phyloP scores from a whole-genome alignment of 2,113 vertebrate species.

The Leucoraja erinaceus region DNA sequence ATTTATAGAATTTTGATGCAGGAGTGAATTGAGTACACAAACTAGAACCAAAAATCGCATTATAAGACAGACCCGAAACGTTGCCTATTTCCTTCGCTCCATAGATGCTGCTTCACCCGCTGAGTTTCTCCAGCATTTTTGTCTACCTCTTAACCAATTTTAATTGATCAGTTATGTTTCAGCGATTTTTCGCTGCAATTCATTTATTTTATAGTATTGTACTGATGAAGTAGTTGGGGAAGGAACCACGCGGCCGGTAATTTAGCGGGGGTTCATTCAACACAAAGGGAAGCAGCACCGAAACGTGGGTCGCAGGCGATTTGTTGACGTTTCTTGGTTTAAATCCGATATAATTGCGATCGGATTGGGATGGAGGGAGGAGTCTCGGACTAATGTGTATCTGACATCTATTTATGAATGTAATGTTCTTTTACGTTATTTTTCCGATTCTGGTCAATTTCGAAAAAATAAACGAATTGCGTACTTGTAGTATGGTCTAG shows the following conservation, averaged over 20 bases:
- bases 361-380: too few relatives aligned
- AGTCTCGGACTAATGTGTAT: background rate
- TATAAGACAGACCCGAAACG: background rate
- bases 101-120: too few relatives aligned
- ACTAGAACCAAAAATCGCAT: background rate
- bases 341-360: background rate
- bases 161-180: background rate
- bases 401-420: background rate
- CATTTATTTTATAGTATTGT: background rate
- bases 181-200: background rate
- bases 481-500: background rate
- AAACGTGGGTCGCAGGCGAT: constrained; percentile 8
- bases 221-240: background rate
- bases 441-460: background rate
- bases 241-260: constrained; percentile 34
- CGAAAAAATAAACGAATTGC: background rate
- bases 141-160: background rate
- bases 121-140: too few relatives aligned
- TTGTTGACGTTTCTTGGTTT: background rate
- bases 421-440: background rate
- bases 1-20: background rate
- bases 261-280: constrained; percentile 26
- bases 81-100: too few relatives aligned
- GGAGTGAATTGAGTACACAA: background rate
- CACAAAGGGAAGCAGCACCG: constrained; percentile 31